Evolutionary conservation across 2,113 vertebrate genomes (phyloP), one percentile per base, ranked within the genome.

Genomic region (Alligator sinensis): DNA sequence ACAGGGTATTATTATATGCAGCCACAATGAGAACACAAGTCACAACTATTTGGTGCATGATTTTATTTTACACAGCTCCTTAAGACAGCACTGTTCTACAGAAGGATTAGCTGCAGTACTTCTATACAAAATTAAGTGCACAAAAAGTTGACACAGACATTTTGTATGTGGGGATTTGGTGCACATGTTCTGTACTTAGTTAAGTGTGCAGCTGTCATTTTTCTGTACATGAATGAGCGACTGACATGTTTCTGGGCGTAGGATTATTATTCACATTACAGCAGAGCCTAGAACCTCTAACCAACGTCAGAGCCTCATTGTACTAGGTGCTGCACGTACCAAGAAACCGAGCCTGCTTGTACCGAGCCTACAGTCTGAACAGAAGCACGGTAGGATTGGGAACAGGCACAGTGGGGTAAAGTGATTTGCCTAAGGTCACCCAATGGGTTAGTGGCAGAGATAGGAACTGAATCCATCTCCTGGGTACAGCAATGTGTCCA

Each of bases 381-480:
- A 66, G 55, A 22, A 19, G 38, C 38, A 24, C 70, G 60, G 21
- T 3, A 1, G 47, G 30, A 27, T 77, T 81, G 55, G 38, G 74
- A 89, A 76, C 54, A 84, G 47, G 79, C 70, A 88, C 30, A 1
- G 6, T 28, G 76, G 17, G 54, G 27, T 6, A 2, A 60, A 92
- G 21, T 3, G 25, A 11, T 57, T 38, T 64, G 63, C 81, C 34
- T 21, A 21, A 1, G 8, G 47, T 21, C 1, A 70, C 22, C 2
- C 1, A 25, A 2, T 2, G 82, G 79, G 27, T 4, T 2, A n/a
- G 70, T 0, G 1, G 6, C 4, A 21, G 30, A 28, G 66, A 38
- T 84, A 82, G 72, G 62, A 72, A 66, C 18, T 76, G 57, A 77
- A 22, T 1, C 1, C 8, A 1, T 6, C 2, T 2, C 47, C 47